Evolutionary conservation across 1,140 invertebrate species (phyloP), one percentile per base, ranked within the genome.

Genomic region (Phortica variegata): DNA sequence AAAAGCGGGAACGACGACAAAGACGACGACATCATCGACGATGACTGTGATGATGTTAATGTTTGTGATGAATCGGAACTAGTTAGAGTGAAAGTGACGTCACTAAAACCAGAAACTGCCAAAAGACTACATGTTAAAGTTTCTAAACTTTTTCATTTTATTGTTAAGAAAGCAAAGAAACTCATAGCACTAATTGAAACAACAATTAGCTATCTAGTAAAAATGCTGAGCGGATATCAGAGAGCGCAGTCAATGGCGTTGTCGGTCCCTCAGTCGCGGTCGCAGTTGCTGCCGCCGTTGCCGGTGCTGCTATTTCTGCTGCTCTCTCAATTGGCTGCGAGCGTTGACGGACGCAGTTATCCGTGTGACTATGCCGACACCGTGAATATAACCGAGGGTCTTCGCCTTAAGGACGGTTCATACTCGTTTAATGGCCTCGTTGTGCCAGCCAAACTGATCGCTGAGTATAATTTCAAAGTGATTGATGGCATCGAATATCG

Each of bases 401-500:
- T 73, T 1, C 54, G 65, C 0, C 41, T 73, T 0, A 63, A 63
- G 32, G 69, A 73, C 43, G 70, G 70, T 7, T 70, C 70, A 9
- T 73, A 73, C 21, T 70, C 69, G 0, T 66, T 49, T 33, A 70
- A 47, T 2, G 65, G 65, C 5, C 21, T 73, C 1, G 23, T 73
- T 2, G 47, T 73, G 31, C 68, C 68, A 0, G 38, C 59, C 0
- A 40, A 60, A 8, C 16, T 69, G 8, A 45, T 65, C 12, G 68
- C 69, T 10, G 65, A 65, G 40, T 73, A 73, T 29, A 49, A 50
- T 19, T 65, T 72, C 38, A 69, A 69, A 50, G 61, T 73, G n/a
- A 65, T 72, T 39, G 69, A 73, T 10, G 69, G 69, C 9, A 65
- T 73, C 1, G 59, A 69, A 32, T 73, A 69, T 36, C 37, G 40